Evolutionary conservation across 2,888 invertebrate species (phyloP).

Genomic region (Aradus depressus): DNA sequence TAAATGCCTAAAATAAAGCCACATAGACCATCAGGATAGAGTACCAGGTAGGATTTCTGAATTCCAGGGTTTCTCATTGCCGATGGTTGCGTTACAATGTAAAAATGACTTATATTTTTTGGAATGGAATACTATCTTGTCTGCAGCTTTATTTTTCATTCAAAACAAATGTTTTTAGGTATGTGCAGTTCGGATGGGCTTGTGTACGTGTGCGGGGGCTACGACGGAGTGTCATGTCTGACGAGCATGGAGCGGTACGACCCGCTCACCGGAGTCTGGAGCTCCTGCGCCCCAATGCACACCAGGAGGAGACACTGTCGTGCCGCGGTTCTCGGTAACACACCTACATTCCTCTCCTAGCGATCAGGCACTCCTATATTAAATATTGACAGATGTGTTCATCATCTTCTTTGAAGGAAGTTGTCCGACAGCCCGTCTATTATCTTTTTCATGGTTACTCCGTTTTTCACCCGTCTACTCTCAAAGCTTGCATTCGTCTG

Average conservation of each 20-base stretch:
- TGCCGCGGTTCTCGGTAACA: conserved; percentile 48
- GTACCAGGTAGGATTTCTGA: no score
- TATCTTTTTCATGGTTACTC: not conserved
- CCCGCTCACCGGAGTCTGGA: conserved; percentile 56
- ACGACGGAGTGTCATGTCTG: conserved; percentile 57
- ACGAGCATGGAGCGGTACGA: conserved; percentile 58
- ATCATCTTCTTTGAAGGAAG: not conserved
- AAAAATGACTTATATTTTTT: no score
- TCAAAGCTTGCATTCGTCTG: no score
- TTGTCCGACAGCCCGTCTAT: not conserved
- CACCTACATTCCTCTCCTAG: no score
- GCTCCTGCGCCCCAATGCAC: conserved; percentile 56
- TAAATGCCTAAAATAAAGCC: no score
- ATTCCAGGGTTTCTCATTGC: no score
- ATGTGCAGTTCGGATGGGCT: conserved; percentile 51
- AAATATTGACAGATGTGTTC: not conserved
- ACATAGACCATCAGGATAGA: no score
- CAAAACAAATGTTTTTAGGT: conserved; percentile 33
- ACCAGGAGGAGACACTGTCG: conserved; percentile 54
- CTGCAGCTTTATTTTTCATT: not conserved
- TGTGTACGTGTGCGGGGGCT: conserved; percentile 53
- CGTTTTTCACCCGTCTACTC: no score
- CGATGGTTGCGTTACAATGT: no score
- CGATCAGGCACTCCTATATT: not conserved
- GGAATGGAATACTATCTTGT: no score